These are phyloP conservation scores for Steinernema khuongi DNA, from an alignment of 1,140 invertebrate genomes.

Conservation along the genomic window DNA sequence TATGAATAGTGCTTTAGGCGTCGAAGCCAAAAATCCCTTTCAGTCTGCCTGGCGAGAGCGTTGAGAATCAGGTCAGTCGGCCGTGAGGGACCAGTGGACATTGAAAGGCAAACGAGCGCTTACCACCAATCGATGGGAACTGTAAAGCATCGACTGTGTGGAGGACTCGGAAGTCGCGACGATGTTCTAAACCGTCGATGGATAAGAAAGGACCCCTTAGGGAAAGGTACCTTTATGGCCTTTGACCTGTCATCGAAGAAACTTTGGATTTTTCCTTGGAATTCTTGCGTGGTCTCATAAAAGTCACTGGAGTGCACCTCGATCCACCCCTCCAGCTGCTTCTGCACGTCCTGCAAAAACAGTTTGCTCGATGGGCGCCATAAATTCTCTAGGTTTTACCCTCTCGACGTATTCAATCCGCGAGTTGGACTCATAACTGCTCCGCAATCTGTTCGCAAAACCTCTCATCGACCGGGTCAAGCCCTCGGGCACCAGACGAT, in stretches of 20 bases:
- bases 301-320: not conserved
- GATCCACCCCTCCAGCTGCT: not conserved
- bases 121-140: not conserved
- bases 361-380: not conserved
- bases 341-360: not conserved
- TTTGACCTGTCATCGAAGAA: not conserved
- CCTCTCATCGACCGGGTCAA: not conserved
- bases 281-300: not conserved
- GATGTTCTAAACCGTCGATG: not conserved
- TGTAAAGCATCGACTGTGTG: not conserved
- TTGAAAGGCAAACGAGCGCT: not conserved
- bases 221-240: not conserved
- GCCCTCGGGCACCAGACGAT: not conserved
- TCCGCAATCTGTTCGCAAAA: not conserved
- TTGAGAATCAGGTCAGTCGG: not conserved
- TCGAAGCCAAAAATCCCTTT: not conserved
- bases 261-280: not conserved
- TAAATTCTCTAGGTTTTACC: not conserved
- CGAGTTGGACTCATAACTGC: not conserved
- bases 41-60: not conserved
- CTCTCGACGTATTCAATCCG: not conserved
- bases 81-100: not conserved
- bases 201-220: not conserved
- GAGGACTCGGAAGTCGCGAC: not conserved
- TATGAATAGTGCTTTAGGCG: slow-evolving; percentile 1